phyloP scores from a whole-genome alignment of 2,113 vertebrate species.

The Trogon surrucura region DNA sequence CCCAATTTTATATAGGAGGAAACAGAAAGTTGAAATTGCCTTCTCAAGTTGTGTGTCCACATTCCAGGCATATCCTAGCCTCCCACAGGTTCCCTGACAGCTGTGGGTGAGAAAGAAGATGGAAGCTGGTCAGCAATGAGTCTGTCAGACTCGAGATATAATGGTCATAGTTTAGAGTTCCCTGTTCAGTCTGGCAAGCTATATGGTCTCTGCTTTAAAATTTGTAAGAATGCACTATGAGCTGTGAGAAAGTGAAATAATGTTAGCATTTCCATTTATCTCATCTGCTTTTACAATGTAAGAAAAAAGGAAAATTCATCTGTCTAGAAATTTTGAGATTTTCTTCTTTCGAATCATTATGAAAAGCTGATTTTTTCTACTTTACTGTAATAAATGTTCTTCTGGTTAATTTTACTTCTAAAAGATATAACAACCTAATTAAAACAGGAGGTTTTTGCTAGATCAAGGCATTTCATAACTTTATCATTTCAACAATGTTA shows the following conservation, averaged over 20 bases:
- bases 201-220: background rate
- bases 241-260: background rate
- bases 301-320: background rate
- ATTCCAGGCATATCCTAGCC: conserved; percentile 20
- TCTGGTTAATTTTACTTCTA: background rate
- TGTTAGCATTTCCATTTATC: background rate
- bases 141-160: background rate
- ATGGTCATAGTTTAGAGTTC: background rate
- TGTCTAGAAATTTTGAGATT: background rate
- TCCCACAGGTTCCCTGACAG: background rate
- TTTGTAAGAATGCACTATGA: background rate
- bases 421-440: background rate
- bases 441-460: background rate
- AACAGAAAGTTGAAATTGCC: background rate
- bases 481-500: background rate
- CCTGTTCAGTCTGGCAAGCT: background rate
- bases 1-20: background rate
- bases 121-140: background rate
- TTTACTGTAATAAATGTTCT: background rate
- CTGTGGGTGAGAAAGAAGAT: background rate
- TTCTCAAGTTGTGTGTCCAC: background rate
- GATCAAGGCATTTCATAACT: background rate
- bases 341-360: background rate
- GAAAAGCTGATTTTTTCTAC: background rate
- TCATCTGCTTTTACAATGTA: background rate